Conservation (phyloP, 2,888 invertebrate genomes). For the Nymphalis polychloros region DNA sequence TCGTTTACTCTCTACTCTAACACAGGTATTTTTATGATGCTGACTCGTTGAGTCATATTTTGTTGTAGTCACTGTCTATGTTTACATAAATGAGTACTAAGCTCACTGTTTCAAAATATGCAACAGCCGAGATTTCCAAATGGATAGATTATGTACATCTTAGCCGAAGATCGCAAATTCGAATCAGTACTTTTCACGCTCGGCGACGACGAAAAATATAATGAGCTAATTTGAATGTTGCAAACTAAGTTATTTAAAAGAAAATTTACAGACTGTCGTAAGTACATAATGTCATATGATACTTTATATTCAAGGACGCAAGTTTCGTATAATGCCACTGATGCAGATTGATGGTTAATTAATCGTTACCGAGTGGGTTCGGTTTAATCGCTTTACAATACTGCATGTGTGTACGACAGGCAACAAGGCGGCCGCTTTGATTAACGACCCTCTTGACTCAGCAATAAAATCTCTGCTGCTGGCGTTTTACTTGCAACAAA, state of each 20-base stretch:
- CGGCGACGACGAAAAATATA: too few species aligned
- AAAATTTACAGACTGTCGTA: too few species aligned
- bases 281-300: background rate
- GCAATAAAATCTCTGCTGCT: background rate
- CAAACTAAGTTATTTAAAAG: background rate
- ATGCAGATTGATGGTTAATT: background rate
- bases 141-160: too few species aligned
- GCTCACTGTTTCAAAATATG: background rate
- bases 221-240: background rate
- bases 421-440: background rate
- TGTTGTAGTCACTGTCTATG: constrained; percentile 15
- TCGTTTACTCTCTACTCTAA: background rate
- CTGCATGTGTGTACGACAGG: background rate
- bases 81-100: constrained; percentile 19
- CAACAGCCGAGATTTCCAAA: too few species aligned
- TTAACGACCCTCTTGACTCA: constrained; percentile 6
- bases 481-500: background rate
- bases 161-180: too few species aligned
- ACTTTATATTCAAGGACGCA: background rate
- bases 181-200: too few species aligned
- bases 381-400: constrained; percentile 2
- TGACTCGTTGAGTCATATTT: constrained; percentile 21
- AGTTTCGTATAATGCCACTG: background rate
- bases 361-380: constrained; percentile 5
- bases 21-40: background rate